phyloP scores from a whole-genome alignment of 2,888 invertebrate genomes.

The Apamea crenata region DNA sequence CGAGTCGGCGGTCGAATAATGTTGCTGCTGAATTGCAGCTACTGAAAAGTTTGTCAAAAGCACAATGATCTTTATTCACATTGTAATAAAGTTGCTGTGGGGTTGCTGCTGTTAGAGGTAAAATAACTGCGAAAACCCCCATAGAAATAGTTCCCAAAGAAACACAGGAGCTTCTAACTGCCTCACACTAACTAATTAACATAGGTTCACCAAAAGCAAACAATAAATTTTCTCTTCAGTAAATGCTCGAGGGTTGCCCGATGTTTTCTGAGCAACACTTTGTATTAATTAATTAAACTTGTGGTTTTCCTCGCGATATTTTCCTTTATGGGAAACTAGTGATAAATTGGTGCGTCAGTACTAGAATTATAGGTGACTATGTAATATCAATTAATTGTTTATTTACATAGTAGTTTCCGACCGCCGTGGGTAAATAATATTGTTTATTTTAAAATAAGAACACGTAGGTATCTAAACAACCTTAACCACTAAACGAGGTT shows the following conservation, averaged over 20 bases:
- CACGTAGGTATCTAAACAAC: neutral
- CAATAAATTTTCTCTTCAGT: conserved; percentile 1
- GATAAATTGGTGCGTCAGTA: conserved; percentile 17
- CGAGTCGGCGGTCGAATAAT: neutral
- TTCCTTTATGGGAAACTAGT: conserved; percentile 23
- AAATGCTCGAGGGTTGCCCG: neutral
- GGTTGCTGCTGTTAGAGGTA: neutral
- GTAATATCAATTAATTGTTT: conserved; percentile 16
- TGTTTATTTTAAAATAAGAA: neutral
- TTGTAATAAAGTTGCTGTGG: neutral
- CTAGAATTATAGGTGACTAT: neutral
- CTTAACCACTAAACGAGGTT: neutral
- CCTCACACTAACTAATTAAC: neutral
- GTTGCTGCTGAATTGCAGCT: neutral
- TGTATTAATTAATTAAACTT: conserved; percentile 42
- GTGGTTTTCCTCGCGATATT: conserved; percentile 47
- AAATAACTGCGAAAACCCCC: neutral
- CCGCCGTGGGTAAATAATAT: neutral
- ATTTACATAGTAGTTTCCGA: conserved; percentile 18
- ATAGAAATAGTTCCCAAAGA: too few species aligned
- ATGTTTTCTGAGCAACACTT: conserved; percentile 23
- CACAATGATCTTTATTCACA: neutral
- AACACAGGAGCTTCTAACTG: neutral
- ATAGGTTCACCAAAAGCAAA: conserved; percentile 3
- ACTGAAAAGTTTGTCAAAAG: neutral